Conservation (phyloP, 2,113 vertebrate species). For the Cavia porcellus region DNA sequence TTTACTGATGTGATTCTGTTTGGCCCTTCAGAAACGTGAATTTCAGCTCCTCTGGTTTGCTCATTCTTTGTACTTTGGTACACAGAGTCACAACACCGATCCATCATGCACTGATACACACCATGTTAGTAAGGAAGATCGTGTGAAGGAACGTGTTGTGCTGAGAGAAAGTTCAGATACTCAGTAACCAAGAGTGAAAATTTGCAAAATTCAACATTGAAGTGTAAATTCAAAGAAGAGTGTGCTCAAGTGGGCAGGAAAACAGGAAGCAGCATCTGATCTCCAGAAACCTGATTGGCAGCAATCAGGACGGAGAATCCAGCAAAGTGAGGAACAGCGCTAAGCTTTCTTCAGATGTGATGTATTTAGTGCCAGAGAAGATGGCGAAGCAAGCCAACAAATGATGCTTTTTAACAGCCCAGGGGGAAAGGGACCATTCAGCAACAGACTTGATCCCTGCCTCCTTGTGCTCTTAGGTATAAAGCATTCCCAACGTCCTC, state of each 20-base stretch:
- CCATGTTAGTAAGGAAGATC: background rate
- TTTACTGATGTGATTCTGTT: background rate
- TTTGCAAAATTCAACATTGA: background rate
- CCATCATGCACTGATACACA: background rate
- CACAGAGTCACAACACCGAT: background rate
- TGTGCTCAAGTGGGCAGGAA: background rate
- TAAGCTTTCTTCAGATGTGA: background rate
- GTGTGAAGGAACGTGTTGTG: background rate
- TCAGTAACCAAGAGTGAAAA: background rate
- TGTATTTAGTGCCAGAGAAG: background rate
- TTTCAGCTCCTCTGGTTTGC: background rate
- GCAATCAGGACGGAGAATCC: background rate
- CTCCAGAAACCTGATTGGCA: background rate
- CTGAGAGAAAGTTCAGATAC: background rate
- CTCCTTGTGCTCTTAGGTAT: background rate
- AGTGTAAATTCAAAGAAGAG: background rate
- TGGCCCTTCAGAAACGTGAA: background rate
- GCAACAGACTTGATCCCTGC: rapidly evolving
- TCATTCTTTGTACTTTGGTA: background rate
- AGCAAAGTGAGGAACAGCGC: background rate
- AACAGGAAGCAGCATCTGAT: background rate
- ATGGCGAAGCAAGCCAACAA: rapidly evolving
- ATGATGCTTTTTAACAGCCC: rapidly evolving
- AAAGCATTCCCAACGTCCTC: background rate
- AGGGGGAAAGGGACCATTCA: background rate